These are phyloP conservation scores for Aegypius monachus DNA, from an alignment of 2,113 vertebrate genomes.

Conservation along the genomic window DNA sequence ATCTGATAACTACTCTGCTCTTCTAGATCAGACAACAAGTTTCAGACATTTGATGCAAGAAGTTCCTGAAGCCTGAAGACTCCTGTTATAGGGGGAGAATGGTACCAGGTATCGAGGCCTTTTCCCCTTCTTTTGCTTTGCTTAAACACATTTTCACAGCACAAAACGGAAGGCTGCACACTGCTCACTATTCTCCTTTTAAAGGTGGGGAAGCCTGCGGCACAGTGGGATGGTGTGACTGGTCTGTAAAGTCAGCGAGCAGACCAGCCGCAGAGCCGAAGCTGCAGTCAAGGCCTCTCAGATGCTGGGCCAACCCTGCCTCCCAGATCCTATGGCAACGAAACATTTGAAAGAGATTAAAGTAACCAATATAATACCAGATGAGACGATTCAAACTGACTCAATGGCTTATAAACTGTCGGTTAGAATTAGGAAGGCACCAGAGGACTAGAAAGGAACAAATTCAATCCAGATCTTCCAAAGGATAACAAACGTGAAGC, in stretches of 20 bases:
- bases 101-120: accelerated
- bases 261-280: neutral
- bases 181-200: neutral
- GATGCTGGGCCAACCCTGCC: neutral
- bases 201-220: neutral
- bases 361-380: neutral
- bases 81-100: accelerated
- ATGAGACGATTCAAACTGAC: neutral
- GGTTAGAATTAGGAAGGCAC: neutral
- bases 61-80: neutral
- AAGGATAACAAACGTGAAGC: neutral
- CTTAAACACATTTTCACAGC: neutral
- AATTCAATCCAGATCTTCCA: neutral
- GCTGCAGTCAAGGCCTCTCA: neutral
- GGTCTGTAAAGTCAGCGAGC: neutral
- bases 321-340: neutral
- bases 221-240: neutral
- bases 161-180: neutral
- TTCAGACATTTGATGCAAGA: neutral
- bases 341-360: neutral
- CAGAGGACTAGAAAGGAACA: neutral
- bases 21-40: neutral
- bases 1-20: neutral
- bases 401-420: neutral
- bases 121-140: neutral